Base-by-base conservation (phyloP, 2,113 vertebrate species). In the Cinclus cinclus region DNA sequence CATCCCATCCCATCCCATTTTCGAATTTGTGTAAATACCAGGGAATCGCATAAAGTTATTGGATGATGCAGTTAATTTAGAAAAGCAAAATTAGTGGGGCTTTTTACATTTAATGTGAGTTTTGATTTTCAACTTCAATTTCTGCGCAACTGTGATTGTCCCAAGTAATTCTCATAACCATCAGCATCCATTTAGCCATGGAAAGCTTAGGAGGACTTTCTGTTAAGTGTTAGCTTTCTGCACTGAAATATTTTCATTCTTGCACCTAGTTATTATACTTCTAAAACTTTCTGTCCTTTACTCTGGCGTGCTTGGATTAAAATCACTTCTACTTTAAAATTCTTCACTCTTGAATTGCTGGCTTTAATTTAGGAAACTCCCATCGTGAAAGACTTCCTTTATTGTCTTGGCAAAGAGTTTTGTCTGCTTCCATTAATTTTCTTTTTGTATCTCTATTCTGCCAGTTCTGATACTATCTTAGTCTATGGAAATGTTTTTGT, bases 391-490 rank as follows among this genome's bases (percentile, higher is more conserved):
- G 71, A 92, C 73, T 80, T 95, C 56, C 74, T 75, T 90, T 96
- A 90, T 87, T 94, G 62, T 93, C 56, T 81, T 95, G 90, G 92
- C 92, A 94, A 75, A 49, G 62, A 85, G 33, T 70, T 93, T 87
- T 87, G 82, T 85, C 60, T 82, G 11, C 65, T 93, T 96, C 88
- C 82, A 90, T 94, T 90, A 42, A 79, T 93, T 91, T 90, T 96
- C 77, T 87, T 87, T n/a, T 53, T 91, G 27, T 81, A 70, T 83
- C 50, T 94, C 73, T 94, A 21, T 92, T 70, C 52, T 94, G 46
- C 46, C 73, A 70, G 59, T 92, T 95, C 60, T 84, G 89, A 89
- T 94, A 69, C 50, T 88, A 33, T 83, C 73, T 94, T 56, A 85
- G 31, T 80, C 83, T 65, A 31, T 87, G 64, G 52, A 84, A 94